Conservation (phyloP, 2,888 invertebrate genomes). For the Papilio gigon region DNA sequence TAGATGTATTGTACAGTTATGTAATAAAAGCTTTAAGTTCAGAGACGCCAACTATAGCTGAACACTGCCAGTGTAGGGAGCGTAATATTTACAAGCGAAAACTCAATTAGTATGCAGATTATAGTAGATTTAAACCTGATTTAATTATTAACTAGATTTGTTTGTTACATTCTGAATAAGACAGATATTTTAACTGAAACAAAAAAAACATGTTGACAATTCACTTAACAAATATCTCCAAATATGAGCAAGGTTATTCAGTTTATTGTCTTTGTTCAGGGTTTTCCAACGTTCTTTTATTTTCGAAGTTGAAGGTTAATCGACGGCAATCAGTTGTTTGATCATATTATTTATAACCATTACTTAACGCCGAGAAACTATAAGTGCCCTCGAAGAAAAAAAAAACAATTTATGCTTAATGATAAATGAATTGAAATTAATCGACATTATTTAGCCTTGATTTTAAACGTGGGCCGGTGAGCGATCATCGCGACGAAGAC, state of each 20-base stretch:
- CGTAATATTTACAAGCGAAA: conserved; percentile 1
- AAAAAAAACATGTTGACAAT: conserved; percentile 4
- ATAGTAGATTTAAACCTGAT: no score
- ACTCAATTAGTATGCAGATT: no score
- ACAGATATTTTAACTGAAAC: background rate
- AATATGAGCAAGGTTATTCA: conserved; percentile 31
- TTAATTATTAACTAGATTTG: no score
- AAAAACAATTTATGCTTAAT: conserved; percentile 11
- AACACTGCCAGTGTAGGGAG: background rate
- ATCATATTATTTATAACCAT: conserved; percentile 16
- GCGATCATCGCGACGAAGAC: conserved; percentile 22
- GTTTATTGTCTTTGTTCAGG: conserved; percentile 18
- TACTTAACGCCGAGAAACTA: conserved; percentile 13
- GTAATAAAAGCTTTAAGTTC: conserved; percentile 26
- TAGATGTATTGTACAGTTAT: conserved; percentile 27
- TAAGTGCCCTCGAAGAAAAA: conserved; percentile 14
- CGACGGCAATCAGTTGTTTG: conserved; percentile 15
- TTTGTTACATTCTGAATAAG: no score
- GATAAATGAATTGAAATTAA: conserved; percentile 20
- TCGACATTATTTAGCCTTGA: conserved; percentile 5
- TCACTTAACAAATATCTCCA: conserved; percentile 13
- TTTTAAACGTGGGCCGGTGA: conserved; percentile 30
- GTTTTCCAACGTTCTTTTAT: conserved; percentile 28
- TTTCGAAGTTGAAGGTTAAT: conserved; percentile 34
- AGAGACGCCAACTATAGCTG: background rate